phyloP scores from a whole-genome alignment of 2,113 vertebrate genomes.

The Semicossyphus pulcher region DNA sequence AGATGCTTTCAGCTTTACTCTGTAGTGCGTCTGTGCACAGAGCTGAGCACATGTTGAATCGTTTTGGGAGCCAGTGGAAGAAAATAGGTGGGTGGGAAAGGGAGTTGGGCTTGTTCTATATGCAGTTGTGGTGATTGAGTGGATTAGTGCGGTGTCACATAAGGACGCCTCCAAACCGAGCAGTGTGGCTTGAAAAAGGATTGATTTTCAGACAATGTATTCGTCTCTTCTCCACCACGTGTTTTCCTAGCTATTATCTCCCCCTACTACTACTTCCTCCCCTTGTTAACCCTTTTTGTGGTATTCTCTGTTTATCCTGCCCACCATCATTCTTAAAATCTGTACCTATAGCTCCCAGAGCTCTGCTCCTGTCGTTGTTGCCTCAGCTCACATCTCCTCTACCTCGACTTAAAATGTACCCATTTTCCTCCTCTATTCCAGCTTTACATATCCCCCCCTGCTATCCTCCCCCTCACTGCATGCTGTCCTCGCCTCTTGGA shows the following conservation, averaged over 20 bases:
- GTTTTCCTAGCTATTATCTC: not conserved
- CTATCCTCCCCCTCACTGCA: not conserved
- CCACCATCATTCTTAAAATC: too few relatives aligned
- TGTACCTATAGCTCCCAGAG: not conserved
- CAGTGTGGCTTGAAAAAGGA: too few relatives aligned
- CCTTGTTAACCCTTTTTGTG: not conserved
- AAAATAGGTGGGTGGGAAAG: not conserved
- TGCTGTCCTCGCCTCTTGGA: not conserved
- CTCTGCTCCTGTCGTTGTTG: not conserved
- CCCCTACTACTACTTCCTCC: too few relatives aligned
- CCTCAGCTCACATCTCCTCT: not conserved
- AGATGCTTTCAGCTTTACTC: too few relatives aligned
- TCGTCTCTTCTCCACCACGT: too few relatives aligned
- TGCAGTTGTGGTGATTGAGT: conserved; percentile 8
- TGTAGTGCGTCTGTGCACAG: too few relatives aligned
- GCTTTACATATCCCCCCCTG: not conserved
- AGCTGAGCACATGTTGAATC: not conserved
- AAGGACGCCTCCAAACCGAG: conserved; percentile 1
- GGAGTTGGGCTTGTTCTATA: not conserved
- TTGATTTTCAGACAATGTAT: too few relatives aligned
- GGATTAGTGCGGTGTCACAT: not conserved
- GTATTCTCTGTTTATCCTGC: not conserved
- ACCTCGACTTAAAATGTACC: not conserved
- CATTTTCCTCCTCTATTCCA: not conserved
- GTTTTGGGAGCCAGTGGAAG: not conserved